Base-by-base conservation (phyloP, 2,113 vertebrate species). In the Erinaceus europaeus region DNA sequence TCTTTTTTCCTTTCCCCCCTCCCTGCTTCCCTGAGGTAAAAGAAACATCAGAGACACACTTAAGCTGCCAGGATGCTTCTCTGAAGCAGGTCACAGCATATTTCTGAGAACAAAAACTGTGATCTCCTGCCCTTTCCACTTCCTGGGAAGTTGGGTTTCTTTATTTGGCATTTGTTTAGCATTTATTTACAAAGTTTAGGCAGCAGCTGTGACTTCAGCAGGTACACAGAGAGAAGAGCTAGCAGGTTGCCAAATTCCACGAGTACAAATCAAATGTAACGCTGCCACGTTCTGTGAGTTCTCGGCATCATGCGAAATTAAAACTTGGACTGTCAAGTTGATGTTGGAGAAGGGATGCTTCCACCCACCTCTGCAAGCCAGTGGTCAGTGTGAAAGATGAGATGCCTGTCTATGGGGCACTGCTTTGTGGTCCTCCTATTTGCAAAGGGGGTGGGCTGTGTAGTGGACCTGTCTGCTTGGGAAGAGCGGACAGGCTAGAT, bases 121-220 rank as follows among this genome's bases (percentile, higher is more conserved):
- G 91, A 93, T 94, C 92, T 87, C 67, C 77, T 89, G 89, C 87
- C 95, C 90, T 93, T 90, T 81, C 77, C 1, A 29, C 89, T 91
- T 93, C 90, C 92, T 93, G 93, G 95, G 93, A 93, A 87, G 86
- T 85, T 92, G 84, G n/a, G 81, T 86, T 96, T 93, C 93, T 95
- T 96, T 96, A 91, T 95, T 94, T 96, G 89, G 92, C 93, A 91
- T 94, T 95, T 93, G 93, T 93, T 93, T 91, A 91, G 93, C 89
- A 89, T 95, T 93, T 95, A 91, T 95, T 94, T 96, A 94, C 94
- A 87, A 96, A 91, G 95, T 95, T 93, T 78, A 91, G 87, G 82
- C 78, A 91, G 93, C 93, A 94, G 94, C 93, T 95, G 93, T 29
- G 87, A 93, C 93, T 93, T 95, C 89, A 84, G 93, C 93, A 96